These are phyloP conservation scores for Prunella himalayana DNA, from an alignment of 2,113 vertebrate genomes.

Conservation along the genomic window DNA sequence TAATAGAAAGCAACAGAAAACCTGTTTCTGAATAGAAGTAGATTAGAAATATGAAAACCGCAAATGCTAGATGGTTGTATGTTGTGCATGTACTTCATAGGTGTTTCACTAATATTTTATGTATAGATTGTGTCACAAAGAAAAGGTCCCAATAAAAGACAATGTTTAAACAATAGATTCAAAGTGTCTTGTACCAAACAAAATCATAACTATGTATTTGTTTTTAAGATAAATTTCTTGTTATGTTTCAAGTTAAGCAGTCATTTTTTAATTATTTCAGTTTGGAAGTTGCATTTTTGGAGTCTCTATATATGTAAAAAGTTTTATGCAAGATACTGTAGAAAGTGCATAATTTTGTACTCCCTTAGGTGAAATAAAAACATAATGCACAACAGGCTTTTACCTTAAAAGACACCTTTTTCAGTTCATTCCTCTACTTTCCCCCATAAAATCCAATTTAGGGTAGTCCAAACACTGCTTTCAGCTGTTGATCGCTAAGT, in stretches of 20 bases:
- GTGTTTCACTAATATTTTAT: neutral
- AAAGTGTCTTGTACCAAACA: neutral
- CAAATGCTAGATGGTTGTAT: neutral
- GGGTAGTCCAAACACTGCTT: neutral
- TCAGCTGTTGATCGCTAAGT: neutral
- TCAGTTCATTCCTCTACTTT: neutral
- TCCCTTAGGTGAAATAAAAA: neutral
- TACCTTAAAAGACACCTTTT: neutral
- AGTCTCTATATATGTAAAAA: neutral
- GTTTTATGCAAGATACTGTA: neutral
- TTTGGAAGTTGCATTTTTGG: neutral
- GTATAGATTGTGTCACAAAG: neutral
- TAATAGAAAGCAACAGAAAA: neutral
- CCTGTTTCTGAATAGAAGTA: neutral
- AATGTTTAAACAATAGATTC: neutral
- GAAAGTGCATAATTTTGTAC: neutral
- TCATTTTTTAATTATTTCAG: neutral
- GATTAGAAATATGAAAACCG: neutral
- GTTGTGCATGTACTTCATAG: neutral
- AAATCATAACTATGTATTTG: neutral
- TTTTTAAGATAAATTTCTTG: neutral
- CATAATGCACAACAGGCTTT: neutral
- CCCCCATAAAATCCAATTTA: neutral
- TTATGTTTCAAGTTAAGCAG: neutral
- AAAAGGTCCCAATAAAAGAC: neutral